Conservation (phyloP, 1,140 invertebrate genomes). For the Euglossa dilemma region DNA sequence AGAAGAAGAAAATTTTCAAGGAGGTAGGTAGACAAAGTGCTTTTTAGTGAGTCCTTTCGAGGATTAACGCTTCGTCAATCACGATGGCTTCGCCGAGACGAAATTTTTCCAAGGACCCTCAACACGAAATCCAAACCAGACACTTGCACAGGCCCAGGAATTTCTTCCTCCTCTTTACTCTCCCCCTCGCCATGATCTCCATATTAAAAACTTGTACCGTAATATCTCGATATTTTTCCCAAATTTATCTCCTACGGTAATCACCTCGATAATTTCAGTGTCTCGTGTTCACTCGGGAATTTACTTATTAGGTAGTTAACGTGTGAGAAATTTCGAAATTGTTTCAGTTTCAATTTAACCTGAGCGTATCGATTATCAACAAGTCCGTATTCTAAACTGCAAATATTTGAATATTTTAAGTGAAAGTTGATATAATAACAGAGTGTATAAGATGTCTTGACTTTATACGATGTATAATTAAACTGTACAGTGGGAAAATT, state of each 20-base stretch:
- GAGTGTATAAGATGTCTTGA: too few species aligned
- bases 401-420: too few species aligned
- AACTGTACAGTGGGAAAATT: too few species aligned
- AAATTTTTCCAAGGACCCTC: constrained; percentile 70
- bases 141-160: background rate
- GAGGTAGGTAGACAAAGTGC: constrained; percentile 67
- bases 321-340: too few species aligned
- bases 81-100: constrained; percentile 63
- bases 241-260: too few species aligned
- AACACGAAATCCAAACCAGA: constrained; percentile 52
- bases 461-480: too few species aligned
- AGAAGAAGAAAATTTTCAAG: constrained; percentile 53
- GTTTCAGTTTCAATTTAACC: too few species aligned
- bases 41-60: constrained; percentile 72
- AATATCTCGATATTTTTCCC: background rate
- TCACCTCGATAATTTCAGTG: background rate
- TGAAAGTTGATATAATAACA: too few species aligned
- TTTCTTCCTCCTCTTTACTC: constrained; percentile 2
- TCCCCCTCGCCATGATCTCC: background rate
- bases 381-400: too few species aligned
- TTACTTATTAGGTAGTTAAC: too few species aligned
- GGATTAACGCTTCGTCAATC: constrained; percentile 73
- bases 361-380: too few species aligned
- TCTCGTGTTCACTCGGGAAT: too few species aligned
- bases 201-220: background rate